phyloP scores from a whole-genome alignment of 1,140 invertebrate species.

The Habropoda laboriosa region DNA sequence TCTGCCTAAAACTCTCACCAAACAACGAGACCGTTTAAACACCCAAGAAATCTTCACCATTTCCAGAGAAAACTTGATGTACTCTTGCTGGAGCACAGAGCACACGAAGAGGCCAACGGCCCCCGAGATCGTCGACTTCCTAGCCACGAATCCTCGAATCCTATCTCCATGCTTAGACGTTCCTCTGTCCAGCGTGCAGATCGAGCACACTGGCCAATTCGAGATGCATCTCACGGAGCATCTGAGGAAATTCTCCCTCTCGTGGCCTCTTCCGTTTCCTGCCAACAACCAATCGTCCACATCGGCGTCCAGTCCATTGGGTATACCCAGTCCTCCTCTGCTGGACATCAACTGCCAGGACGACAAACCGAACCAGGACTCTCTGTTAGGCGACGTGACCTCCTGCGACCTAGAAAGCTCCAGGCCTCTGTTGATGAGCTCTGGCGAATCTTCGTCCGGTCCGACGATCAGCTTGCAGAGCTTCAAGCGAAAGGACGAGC shows the following conservation, averaged over 20 bases:
- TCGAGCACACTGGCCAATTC: constrained; percentile 84
- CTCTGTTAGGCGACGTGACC: constrained; percentile 12
- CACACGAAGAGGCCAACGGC: constrained; percentile 88
- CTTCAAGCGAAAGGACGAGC: constrained; percentile 35
- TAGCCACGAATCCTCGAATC: constrained; percentile 89
- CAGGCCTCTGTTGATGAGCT: constrained; percentile 55
- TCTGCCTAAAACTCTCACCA: no score
- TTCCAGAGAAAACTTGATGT: constrained; percentile 87
- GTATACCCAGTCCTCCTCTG: constrained; percentile 50
- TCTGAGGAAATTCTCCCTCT: constrained; percentile 76
- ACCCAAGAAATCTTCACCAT: neutral
- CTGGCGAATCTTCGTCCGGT: neutral
- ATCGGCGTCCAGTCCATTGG: constrained; percentile 10
- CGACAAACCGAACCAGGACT: constrained; percentile 44
- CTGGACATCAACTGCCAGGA: constrained; percentile 63
- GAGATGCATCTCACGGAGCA: constrained; percentile 81
- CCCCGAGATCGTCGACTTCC: constrained; percentile 89
- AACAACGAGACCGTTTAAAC: no score
- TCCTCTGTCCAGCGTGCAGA: constrained; percentile 87
- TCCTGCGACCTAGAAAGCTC: constrained; percentile 59
- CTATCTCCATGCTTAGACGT: constrained; percentile 90
- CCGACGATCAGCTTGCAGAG: neutral
- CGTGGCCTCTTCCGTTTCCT: constrained; percentile 59
- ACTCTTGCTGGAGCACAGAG: constrained; percentile 89
- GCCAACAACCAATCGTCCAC: neutral